Evolutionary conservation across 2,888 invertebrate species (phyloP).

Genomic region (Aphodius granarius): DNA sequence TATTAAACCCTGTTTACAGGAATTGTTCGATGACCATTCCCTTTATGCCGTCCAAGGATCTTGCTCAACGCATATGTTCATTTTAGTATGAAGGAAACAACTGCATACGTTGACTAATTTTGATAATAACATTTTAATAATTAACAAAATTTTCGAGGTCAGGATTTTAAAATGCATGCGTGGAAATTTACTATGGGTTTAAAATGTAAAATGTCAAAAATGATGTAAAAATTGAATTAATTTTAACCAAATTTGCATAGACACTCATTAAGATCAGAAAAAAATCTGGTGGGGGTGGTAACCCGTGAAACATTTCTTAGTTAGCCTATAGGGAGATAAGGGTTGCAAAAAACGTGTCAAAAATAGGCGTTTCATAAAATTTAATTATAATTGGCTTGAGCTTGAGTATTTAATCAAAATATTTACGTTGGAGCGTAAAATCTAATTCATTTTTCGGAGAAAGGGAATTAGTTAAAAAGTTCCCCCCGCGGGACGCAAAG

Average conservation of each 20-base stretch:
- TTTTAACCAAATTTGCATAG: no score
- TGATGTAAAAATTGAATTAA: no score
- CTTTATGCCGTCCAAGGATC: not conserved
- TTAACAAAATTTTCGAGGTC: no score
- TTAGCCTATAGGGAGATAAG: not conserved
- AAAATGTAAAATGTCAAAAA: no score
- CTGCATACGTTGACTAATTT: no score
- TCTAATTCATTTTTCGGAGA: not conserved
- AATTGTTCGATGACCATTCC: not conserved
- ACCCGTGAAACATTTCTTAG: no score
- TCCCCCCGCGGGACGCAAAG: not conserved
- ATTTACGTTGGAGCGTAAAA: not conserved
- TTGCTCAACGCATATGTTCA: not conserved
- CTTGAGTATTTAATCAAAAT: not conserved
- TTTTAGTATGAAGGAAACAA: no score
- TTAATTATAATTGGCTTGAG: not conserved
- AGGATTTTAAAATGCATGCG: no score
- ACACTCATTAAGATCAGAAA: no score
- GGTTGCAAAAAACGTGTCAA: not conserved
- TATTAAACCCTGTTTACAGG: not conserved
- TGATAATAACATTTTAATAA: no score
- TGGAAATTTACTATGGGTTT: no score
- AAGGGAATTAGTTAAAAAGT: conserved; percentile 4
- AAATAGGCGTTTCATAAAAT: not conserved
- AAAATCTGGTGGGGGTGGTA: no score